A percentile compares a stretch with the other conserved stretches of the same genome.
These are phyloP conservation scores for Griposia aprilina DNA, from an alignment of 2,888 invertebrate species.

Conservation along the genomic window DNA sequence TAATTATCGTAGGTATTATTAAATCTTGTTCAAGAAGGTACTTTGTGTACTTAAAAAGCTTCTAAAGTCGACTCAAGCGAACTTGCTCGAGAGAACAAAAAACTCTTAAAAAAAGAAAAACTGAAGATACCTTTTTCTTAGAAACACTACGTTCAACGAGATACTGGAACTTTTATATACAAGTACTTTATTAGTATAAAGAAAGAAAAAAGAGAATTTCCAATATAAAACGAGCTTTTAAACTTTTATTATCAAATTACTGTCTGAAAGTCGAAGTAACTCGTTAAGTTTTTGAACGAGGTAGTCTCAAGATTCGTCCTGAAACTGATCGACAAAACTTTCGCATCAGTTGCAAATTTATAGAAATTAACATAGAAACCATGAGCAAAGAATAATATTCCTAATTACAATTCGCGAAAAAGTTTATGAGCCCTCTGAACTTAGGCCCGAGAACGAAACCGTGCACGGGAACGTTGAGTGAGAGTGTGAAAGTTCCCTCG, in stretches of 20 bases:
- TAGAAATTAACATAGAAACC: not conserved
- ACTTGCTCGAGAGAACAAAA: conserved; percentile 23
- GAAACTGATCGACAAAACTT: not conserved
- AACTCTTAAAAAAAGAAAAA: conserved; percentile 6
- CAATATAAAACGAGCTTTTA: not conserved
- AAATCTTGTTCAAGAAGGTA: conserved; percentile 7
- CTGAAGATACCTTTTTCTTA: conserved; percentile 12
- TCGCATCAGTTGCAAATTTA: not conserved
- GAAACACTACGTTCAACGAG: conserved; percentile 14
- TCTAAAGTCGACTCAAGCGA: conserved; percentile 21
- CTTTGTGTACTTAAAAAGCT: conserved; percentile 20
- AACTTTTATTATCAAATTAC: conserved; percentile 7
- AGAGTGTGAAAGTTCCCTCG: no score
- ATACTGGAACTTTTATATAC: conserved; percentile 22
- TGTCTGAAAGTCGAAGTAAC: not conserved
- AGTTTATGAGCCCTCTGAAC: no score
- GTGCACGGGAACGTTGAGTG: no score
- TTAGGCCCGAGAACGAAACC: no score
- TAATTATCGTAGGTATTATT: conserved; percentile 6
- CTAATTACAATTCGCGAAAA: not conserved
- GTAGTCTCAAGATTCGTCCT: not conserved
- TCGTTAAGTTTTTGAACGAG: not conserved
- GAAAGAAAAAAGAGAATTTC: not conserved
- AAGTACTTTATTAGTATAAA: conserved; percentile 22
- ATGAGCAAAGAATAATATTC: not conserved